Base-by-base conservation (phyloP, 2,888 invertebrate genomes). In the Nyleta sp. region DNA sequence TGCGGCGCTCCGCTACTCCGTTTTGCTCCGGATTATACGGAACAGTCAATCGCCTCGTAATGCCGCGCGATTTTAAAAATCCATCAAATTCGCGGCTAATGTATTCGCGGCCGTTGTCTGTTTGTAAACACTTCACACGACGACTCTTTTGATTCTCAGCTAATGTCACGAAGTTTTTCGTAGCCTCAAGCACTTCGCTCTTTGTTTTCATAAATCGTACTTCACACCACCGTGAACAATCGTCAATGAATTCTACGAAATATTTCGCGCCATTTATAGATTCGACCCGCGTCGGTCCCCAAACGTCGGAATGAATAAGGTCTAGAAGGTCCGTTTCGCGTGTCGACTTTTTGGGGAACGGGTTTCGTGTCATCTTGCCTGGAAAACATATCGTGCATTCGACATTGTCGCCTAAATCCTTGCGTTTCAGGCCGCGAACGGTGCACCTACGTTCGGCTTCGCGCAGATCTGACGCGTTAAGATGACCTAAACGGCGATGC, bases 171-270 rank as follows among this genome's bases (percentile, higher is more conserved):
- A 20, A 33, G 10, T 53, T 13, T 5, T 10, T 5, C 1, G 53
- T 35, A 2, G 18, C 20, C 20, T 53, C 7, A 20, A 53, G 35
- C 11, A 35, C 53, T 11, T 59, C 59, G 7, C 22, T 22, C 10
- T 59, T 59, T 2, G 44, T 10, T 7, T 44, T 42, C 7, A 59
- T 2, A 15, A 59, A 59, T 15, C 15, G 10, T 1, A 42, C 59
- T 42, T 59, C 59, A 31, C 50, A 74, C 75, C 77, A 82, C 8
- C 81, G 53, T 2, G 80, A 64, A 38, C 46, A 28, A 57, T 84
- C 83, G 48, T 84, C 83, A 8, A 82, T 81, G 22, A 84, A 82
- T 10, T 77, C 76, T 0, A 82, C 55, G 18, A 79, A 80, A 59
- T 82, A 84, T 50, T 28, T 77, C 1, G 70, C 28, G 24, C 74